These are phyloP conservation scores for Byasa hedistus DNA, from an alignment of 2,888 invertebrate genomes.

Conservation along the genomic window DNA sequence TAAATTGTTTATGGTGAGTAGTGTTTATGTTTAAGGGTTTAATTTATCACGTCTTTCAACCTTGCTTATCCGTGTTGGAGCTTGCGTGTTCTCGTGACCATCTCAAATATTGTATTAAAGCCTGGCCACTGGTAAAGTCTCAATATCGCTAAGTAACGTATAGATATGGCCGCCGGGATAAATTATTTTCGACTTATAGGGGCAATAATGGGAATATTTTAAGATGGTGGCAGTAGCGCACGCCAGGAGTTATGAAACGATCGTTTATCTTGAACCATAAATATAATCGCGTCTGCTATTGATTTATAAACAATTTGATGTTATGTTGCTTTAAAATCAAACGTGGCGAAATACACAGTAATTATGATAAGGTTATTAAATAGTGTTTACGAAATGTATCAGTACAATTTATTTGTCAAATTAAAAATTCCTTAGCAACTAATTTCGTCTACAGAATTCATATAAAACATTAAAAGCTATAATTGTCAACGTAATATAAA, in stretches of 20 bases:
- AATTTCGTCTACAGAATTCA: too few species aligned
- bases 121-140: conserved; percentile 17
- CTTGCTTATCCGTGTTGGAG: conserved; percentile 13
- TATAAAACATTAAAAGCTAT: too few species aligned
- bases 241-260: conserved; percentile 28
- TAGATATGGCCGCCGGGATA: conserved; percentile 42
- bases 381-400: too few species aligned
- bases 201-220: conserved; percentile 52
- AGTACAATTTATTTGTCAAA: too few species aligned
- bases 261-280: conserved; percentile 18
- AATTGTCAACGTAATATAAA: too few species aligned
- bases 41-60: conserved; percentile 11
- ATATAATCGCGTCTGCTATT: neutral
- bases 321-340: neutral
- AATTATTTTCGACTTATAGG: conserved; percentile 63
- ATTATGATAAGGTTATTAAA: neutral
- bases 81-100: conserved; percentile 30
- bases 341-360: neutral
- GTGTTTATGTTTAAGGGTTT: neutral
- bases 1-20: neutral
- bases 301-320: neutral
- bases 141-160: conserved; percentile 44
- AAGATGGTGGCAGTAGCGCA: conserved; percentile 45
- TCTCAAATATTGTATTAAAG: conserved; percentile 24
- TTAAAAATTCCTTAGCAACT: too few species aligned